phyloP scores from a whole-genome alignment of 2,113 vertebrate genomes.

The Microcebus jonahi region DNA sequence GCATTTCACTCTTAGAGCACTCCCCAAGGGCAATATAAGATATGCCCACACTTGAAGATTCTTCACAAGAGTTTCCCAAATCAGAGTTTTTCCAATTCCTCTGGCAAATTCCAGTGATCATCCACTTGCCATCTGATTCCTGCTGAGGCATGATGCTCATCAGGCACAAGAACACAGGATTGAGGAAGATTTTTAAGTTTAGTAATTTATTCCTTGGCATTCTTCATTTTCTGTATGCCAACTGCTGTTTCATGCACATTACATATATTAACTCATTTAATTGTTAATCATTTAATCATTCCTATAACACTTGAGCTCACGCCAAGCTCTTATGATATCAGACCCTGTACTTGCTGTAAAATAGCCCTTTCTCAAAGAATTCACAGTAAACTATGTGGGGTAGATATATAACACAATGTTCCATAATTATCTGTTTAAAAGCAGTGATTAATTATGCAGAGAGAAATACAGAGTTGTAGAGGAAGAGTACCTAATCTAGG shows the following conservation, averaged over 20 bases:
- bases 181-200: background rate
- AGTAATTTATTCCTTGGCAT: background rate
- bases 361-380: background rate
- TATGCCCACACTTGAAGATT: background rate
- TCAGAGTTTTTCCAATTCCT: background rate
- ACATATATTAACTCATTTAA: background rate
- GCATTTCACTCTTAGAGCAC: background rate
- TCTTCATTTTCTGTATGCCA: background rate
- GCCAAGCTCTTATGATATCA: background rate
- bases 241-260: background rate
- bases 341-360: background rate
- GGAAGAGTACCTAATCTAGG: background rate
- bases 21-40: background rate
- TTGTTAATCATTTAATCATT: background rate
- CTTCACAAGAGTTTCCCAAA: background rate
- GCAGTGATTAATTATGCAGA: background rate
- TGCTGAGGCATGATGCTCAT: background rate
- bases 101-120: background rate
- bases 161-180: background rate
- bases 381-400: background rate
- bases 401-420: fast-evolving
- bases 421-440: background rate
- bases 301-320: background rate
- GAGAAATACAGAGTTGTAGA: background rate
- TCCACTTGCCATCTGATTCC: background rate